Conservation (phyloP, 1,140 invertebrate genomes). For the Drosophila mojavensis region DNA sequence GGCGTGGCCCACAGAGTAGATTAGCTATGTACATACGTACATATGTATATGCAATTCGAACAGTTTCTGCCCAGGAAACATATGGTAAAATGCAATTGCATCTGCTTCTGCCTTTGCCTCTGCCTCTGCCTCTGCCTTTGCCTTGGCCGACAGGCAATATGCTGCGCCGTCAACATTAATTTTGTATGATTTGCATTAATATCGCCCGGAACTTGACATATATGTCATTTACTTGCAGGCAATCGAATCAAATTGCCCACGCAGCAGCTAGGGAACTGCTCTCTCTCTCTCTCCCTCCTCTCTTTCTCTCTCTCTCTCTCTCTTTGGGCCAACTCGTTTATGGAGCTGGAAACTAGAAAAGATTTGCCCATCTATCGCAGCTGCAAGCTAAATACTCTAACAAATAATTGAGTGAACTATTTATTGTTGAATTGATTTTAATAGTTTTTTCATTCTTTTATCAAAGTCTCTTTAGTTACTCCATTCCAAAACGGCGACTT, state of each 20-base stretch:
- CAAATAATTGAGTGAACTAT: no score
- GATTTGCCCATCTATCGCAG: background rate
- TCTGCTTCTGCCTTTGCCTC: background rate
- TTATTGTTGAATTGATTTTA: no score
- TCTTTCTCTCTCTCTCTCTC: no score
- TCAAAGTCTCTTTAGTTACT: no score
- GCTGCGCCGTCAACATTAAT: slow-evolving; percentile 44
- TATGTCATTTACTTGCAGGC: slow-evolving; percentile 20
- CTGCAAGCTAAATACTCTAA: slow-evolving; percentile 4
- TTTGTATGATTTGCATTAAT: slow-evolving; percentile 59
- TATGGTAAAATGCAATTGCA: background rate
- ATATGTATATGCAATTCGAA: background rate
- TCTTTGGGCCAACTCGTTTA: slow-evolving; percentile 13
- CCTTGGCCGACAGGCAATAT: slow-evolving; percentile 9
- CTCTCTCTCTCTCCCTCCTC: no score
- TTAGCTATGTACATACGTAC: no score
- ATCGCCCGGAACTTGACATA: slow-evolving; percentile 37
- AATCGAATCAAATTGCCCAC: slow-evolving; percentile 36
- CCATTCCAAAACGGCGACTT: no score
- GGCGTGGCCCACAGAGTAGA: slow-evolving; percentile 8
- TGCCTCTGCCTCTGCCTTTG: background rate
- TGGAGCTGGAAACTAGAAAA: slow-evolving; percentile 8
- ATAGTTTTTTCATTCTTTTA: no score
- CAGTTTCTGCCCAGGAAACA: background rate
- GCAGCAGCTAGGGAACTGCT: slow-evolving; percentile 18